Evolutionary conservation across 1,140 invertebrate genomes (phyloP).

Genomic region (Subanguina moxae): DNA sequence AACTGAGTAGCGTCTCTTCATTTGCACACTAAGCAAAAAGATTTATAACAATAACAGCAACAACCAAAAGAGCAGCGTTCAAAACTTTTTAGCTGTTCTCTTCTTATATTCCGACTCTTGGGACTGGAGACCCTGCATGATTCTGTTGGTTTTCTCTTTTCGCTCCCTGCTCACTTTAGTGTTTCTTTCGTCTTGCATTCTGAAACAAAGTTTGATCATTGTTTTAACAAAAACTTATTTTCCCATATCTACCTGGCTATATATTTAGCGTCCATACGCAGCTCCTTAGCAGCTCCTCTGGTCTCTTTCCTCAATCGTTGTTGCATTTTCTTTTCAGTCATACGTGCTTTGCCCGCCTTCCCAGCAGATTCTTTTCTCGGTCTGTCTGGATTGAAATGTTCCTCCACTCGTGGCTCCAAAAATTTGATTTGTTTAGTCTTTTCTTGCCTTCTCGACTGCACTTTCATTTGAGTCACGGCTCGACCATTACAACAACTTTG

Average conservation of each 20-base stretch:
- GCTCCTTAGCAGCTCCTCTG: slow-evolving; percentile 25
- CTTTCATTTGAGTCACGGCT: neutral
- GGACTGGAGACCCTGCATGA: slow-evolving; percentile 21
- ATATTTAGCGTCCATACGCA: slow-evolving; percentile 26
- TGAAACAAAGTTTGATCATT: slow-evolving; percentile 5
- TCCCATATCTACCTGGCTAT: slow-evolving; percentile 18
- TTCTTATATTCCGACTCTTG: slow-evolving; percentile 39
- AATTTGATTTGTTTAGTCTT: neutral
- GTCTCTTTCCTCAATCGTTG: slow-evolving; percentile 24
- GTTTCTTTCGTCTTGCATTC: slow-evolving; percentile 18
- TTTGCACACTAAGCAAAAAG: too few relatives aligned
- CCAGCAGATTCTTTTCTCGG: neutral
- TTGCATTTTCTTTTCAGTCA: slow-evolving; percentile 11
- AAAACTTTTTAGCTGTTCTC: slow-evolving; percentile 19
- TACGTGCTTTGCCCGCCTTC: slow-evolving; percentile 12
- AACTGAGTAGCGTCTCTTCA: too few relatives aligned
- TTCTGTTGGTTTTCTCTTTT: slow-evolving; percentile 27
- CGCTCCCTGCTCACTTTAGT: slow-evolving; percentile 20
- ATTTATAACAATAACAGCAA: too few relatives aligned
- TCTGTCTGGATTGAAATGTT: slow-evolving; percentile 32
- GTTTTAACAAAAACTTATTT: neutral
- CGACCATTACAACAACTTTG: neutral
- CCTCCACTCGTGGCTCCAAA: slow-evolving; percentile 28
- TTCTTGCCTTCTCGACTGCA: neutral
- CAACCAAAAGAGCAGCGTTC: too few relatives aligned